Evolutionary conservation across 2,888 invertebrate genomes (phyloP), one percentile per base, ranked within the genome.

Genomic region (Choreutis nemorana): DNA sequence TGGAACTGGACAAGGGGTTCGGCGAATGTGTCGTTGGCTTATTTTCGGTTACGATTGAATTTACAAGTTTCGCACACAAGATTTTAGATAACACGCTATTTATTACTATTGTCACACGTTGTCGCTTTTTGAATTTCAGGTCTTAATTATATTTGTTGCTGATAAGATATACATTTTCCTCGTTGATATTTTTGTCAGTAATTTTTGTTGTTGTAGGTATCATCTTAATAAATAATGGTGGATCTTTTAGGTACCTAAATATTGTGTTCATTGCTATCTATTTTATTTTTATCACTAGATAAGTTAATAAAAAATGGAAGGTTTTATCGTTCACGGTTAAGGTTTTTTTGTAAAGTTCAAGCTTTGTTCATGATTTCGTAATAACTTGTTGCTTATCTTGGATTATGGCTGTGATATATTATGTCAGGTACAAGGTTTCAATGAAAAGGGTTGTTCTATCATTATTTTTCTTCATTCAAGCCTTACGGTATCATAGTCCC

Each of bases 1-100:
- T 60, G 65, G 58, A 11, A 8, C 24, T 39, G 41, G 46, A 40
- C 62, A 54, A 45, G 52, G 41, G 51, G 49, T 66, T 66, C 61
- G 61, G 46, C 55, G 63, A 66, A 65, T 55, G 54, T 50, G 42
- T 50, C 44, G 44, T 41, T 41, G 42, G 40, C 40, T 49, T 41
- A 23, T 5, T n/a, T 10, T 8, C 10, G n/a, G 9, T 61, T 55
- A 68, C 49, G 72, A 71, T 71, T 67, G 66, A 72, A 70, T 61
- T 56, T 55, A 60, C 53, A 57, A 37, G 41, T 48, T 55, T 51
- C 40, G 53, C 55, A 42, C 41, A 41, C 37, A 35, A 23, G 48
- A 50, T 51, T 36, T 34, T 32, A 49, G 50, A 56, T 55, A 54
- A 37, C 39, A 39, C 44, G 45, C 10, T 11, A 11, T 4, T 6